Evolutionary conservation across 2,888 invertebrate species (phyloP).

Genomic region (Acholoe squamosa): DNA sequence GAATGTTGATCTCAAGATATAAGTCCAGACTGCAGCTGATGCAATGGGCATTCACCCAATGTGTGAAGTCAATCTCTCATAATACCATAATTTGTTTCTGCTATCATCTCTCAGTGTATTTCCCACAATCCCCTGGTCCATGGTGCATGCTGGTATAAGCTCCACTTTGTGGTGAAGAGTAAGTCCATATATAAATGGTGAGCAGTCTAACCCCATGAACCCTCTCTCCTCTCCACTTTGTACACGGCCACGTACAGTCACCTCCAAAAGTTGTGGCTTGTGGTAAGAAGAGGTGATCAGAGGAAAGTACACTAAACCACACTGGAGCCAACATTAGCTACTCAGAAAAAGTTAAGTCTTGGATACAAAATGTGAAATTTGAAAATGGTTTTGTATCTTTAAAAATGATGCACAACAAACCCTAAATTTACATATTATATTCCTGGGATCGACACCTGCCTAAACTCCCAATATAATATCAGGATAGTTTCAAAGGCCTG

Average conservation of each 20-base stretch:
- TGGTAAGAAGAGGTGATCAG: not conserved
- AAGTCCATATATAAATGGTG: not conserved
- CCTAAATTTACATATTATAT: too few species aligned
- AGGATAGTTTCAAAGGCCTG: too few species aligned
- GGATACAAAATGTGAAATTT: not conserved
- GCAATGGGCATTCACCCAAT: not conserved
- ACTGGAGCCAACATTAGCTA: not conserved
- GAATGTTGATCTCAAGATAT: not conserved
- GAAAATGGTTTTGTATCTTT: not conserved
- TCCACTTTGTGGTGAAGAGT: not conserved
- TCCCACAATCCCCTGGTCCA: not conserved
- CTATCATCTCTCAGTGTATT: not conserved
- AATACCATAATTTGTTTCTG: not conserved
- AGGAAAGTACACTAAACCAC: not conserved
- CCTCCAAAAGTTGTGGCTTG: not conserved
- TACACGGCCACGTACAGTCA: not conserved
- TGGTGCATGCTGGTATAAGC: not conserved
- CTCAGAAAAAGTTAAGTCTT: not conserved
- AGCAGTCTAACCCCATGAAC: not conserved
- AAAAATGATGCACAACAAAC: not conserved
- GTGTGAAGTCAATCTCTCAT: not conserved
- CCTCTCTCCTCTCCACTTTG: not conserved
- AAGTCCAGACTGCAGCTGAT: not conserved
- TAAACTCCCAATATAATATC: too few species aligned
- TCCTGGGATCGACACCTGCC: too few species aligned